phyloP scores from a whole-genome alignment of 2,113 vertebrate species.

The Sphaerodactylus townsendi region DNA sequence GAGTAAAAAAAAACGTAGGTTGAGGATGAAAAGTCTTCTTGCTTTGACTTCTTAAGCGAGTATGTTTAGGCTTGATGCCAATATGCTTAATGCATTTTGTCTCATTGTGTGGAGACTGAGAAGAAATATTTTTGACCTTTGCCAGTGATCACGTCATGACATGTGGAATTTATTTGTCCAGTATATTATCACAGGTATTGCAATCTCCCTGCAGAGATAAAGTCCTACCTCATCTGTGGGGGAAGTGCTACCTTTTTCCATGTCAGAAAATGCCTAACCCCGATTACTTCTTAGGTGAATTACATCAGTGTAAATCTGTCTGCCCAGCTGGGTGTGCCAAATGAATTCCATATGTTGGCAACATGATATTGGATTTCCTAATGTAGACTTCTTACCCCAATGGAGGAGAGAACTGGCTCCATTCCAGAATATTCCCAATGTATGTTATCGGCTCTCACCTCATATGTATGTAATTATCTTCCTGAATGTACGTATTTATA shows the following conservation, averaged over 20 bases:
- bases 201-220: constrained; percentile 44
- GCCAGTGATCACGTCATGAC: constrained; percentile 31
- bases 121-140: constrained; percentile 32
- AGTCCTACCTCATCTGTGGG: constrained; percentile 29
- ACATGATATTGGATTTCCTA: constrained; percentile 26
- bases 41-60: background rate
- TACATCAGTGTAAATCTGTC: background rate
- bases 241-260: constrained; percentile 33
- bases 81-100: background rate
- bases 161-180: constrained; percentile 35
- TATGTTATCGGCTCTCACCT: constrained; percentile 22
- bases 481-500: constrained; percentile 30
- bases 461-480: constrained; percentile 27
- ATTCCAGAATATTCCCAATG: background rate
- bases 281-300: constrained; percentile 32
- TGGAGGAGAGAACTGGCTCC: constrained; percentile 35
- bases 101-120: background rate
- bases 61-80: background rate
- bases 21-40: background rate
- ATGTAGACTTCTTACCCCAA: constrained; percentile 26
- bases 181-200: constrained; percentile 33
- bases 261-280: constrained; percentile 23
- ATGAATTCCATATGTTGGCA: background rate
- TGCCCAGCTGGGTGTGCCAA: constrained; percentile 14
- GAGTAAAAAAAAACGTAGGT: too few relatives aligned